Conservation (phyloP, 2,113 vertebrate genomes). For the Leucosticte australis region DNA sequence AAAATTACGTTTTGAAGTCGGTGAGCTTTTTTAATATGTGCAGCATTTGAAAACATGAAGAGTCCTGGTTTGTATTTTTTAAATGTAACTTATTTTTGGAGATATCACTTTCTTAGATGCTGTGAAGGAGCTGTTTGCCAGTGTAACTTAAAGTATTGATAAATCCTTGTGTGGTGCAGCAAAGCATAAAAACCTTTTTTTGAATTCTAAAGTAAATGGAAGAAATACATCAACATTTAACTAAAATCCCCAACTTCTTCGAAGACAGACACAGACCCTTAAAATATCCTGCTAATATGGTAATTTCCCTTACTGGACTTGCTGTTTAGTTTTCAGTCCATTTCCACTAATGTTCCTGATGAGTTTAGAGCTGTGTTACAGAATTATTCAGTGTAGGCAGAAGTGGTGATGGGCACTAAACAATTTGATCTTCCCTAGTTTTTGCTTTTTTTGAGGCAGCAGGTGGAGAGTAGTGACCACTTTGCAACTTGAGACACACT, state of each 20-base stretch:
- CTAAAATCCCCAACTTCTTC: background rate
- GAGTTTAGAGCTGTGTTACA: background rate
- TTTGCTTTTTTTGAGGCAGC: slow-evolving; percentile 9
- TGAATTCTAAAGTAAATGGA: background rate
- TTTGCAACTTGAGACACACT: background rate
- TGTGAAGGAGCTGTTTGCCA: background rate
- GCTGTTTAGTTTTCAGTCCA: background rate
- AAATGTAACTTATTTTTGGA: background rate
- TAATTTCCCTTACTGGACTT: background rate
- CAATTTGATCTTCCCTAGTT: background rate
- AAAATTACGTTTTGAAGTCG: background rate
- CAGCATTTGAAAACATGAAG: background rate
- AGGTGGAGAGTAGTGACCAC: background rate
- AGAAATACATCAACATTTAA: background rate
- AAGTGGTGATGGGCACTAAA: background rate
- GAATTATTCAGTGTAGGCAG: background rate
- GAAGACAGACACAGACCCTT: background rate
- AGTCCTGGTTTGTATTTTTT: background rate
- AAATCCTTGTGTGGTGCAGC: background rate
- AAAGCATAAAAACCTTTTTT: background rate
- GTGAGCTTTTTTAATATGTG: background rate
- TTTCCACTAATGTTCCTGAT: background rate
- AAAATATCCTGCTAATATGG: background rate
- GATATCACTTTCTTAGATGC: background rate
- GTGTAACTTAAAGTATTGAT: background rate